These are phyloP conservation scores for Corythoichthys intestinalis DNA, from an alignment of 2,113 vertebrate genomes.

Conservation along the genomic window DNA sequence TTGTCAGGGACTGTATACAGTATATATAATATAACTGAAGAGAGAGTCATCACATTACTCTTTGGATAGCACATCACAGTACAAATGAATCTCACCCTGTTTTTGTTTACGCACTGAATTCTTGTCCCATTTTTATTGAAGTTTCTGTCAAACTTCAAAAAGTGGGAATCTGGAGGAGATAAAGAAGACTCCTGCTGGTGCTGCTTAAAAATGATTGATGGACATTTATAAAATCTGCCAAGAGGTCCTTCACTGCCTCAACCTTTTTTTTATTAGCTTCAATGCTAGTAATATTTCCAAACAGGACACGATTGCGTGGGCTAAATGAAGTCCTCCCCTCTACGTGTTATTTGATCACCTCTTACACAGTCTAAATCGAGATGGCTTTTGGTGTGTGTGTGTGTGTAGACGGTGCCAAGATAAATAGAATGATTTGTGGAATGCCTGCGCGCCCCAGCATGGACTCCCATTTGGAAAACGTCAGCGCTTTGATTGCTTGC, in stretches of 20 bases:
- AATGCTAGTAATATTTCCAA: conserved; percentile 17
- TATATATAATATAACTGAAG: neutral
- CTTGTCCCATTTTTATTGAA: neutral
- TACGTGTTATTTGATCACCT: conserved; percentile 52
- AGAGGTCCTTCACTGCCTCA: neutral
- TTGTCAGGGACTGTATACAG: neutral
- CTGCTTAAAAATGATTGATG: conserved; percentile 1
- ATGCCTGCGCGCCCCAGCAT: conserved; percentile 39
- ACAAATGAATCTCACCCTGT: neutral
- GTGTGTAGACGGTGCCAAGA: conserved; percentile 56
- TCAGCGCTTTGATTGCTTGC: conserved; percentile 52
- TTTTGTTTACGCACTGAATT: neutral
- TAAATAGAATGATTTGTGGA: conserved; percentile 57
- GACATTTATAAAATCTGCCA: neutral
- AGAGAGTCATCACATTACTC: no score
- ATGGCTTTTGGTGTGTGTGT: conserved; percentile 24
- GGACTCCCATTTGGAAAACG: conserved; percentile 36
- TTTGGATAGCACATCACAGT: neutral
- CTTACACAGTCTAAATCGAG: conserved; percentile 46
- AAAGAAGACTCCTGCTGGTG: neutral
- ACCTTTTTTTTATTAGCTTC: conserved; percentile 49
- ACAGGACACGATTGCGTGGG: neutral
- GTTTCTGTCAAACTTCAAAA: neutral
- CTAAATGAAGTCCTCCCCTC: conserved; percentile 33
- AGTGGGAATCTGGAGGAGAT: neutral